A percentile compares a stretch with the other conserved stretches of the same genome.
Evolutionary conservation across 1,140 invertebrate species (phyloP).

Genomic region (Drosophila grimshawi): DNA sequence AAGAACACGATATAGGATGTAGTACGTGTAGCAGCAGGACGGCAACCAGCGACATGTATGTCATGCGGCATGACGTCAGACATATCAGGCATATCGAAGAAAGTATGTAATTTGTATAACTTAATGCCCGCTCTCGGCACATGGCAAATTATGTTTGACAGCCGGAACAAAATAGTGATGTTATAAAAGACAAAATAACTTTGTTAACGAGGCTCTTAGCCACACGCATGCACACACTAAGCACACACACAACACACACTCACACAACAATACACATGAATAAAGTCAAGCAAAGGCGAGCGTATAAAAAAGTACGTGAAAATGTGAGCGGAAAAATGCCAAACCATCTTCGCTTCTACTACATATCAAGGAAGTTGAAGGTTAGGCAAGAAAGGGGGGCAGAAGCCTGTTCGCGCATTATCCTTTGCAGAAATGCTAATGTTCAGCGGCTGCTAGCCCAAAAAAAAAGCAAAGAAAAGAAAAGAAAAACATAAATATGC

Average conservation of each 20-base stretch:
- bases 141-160: conserved; percentile 79
- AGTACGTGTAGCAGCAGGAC: conserved; percentile 15
- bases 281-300: conserved; percentile 1
- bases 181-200: conserved; percentile 83
- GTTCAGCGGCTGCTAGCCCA: conserved; percentile 57
- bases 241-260: conserved; percentile 24
- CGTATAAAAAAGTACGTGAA: conserved; percentile 51
- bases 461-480: conserved; percentile 38
- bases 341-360: conserved; percentile 43
- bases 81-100: conserved; percentile 25
- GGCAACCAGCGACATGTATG: conserved; percentile 43
- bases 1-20: conserved; percentile 66
- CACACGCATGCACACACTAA: conserved; percentile 56
- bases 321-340: conserved; percentile 66
- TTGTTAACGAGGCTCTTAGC: conserved; percentile 83
- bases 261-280: conserved; percentile 16
- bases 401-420: conserved; percentile 53
- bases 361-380: conserved; percentile 16
- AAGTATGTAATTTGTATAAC: conserved; percentile 61
- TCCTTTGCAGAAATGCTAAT: conserved; percentile 77
- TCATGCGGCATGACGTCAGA: conserved; percentile 68
- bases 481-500: conserved; percentile 70
- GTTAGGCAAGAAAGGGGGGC: background rate
- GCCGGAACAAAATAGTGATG: conserved; percentile 57
- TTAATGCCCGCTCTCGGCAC: conserved; percentile 59